Evolutionary conservation across 2,113 vertebrate species (phyloP).

Genomic region (Gambusia holbrooki): DNA sequence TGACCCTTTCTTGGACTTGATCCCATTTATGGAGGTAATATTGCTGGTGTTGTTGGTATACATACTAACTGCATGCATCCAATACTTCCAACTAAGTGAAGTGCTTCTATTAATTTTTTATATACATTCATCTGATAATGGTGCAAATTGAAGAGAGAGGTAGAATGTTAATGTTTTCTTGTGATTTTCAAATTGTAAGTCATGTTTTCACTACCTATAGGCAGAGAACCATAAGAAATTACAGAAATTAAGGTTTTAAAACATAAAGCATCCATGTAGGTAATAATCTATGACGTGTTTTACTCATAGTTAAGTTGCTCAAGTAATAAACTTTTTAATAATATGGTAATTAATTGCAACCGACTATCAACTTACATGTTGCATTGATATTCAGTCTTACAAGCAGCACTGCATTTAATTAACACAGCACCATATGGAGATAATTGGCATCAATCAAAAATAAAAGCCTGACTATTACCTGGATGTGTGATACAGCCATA

Average conservation of each 20-base stretch:
- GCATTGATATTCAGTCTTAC: neutral
- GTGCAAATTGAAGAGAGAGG: no score
- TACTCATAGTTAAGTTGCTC: neutral
- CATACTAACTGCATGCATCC: neutral
- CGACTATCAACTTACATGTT: neutral
- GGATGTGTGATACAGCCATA: no score
- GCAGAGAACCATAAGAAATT: neutral
- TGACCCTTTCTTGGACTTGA: neutral
- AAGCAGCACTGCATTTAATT: neutral
- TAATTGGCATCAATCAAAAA: conserved; percentile 8
- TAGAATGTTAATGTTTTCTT: no score
- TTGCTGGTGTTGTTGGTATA: neutral
- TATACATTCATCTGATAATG: no score
- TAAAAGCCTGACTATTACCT: conserved; percentile 3
- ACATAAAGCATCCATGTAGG: neutral
- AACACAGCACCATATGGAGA: conserved; percentile 5
- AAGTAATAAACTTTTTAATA: neutral
- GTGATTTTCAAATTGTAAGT: no score
- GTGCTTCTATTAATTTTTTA: no score
- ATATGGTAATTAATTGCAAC: neutral
- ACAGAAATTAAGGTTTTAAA: neutral
- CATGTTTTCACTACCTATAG: no score
- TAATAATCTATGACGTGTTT: neutral
- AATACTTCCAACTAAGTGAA: neutral
- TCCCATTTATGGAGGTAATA: neutral